phyloP scores from a whole-genome alignment of 2,888 invertebrate species.

The Calephelis perditalis region DNA sequence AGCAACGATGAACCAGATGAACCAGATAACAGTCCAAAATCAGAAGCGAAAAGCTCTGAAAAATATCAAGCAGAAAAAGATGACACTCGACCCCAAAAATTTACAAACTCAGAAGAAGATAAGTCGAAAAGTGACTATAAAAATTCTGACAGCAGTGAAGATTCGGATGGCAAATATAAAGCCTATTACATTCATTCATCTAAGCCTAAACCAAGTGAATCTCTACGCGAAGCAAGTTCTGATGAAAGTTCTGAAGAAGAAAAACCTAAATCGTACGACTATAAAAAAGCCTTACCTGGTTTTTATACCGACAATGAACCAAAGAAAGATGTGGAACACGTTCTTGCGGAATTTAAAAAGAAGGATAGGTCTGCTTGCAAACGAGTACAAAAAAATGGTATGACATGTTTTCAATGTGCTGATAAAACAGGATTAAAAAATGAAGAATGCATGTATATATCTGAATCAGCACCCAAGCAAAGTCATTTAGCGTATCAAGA shows the following conservation, averaged over 20 bases:
- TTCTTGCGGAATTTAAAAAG: conserved; percentile 84
- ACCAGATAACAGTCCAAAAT: conserved; percentile 58
- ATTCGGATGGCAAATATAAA: conserved; percentile 57
- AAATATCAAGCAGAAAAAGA: conserved; percentile 53
- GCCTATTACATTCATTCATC: conserved; percentile 58
- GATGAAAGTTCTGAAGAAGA: conserved; percentile 58
- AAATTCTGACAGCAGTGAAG: conserved; percentile 43
- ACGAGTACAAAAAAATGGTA: conserved; percentile 83
- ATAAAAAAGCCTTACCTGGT: conserved; percentile 65
- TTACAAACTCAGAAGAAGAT: conserved; percentile 41
- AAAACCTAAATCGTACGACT: conserved; percentile 58
- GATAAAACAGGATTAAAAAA: conserved; percentile 84
- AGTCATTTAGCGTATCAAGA: conserved; percentile 83
- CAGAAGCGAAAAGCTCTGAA: conserved; percentile 49
- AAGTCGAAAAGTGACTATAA: conserved; percentile 47
- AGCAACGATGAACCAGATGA: conserved; percentile 78
- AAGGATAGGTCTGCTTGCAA: conserved; percentile 86
- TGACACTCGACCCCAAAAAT: conserved; percentile 43
- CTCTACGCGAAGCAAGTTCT: conserved; percentile 47
- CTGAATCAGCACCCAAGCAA: conserved; percentile 81
- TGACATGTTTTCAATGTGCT: conserved; percentile 87
- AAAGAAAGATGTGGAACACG: conserved; percentile 83
- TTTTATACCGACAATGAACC: conserved; percentile 74
- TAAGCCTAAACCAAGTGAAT: conserved; percentile 58
- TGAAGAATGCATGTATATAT: conserved; percentile 88